phyloP scores from a whole-genome alignment of 2,113 vertebrate genomes.

The Geococcyx californianus region DNA sequence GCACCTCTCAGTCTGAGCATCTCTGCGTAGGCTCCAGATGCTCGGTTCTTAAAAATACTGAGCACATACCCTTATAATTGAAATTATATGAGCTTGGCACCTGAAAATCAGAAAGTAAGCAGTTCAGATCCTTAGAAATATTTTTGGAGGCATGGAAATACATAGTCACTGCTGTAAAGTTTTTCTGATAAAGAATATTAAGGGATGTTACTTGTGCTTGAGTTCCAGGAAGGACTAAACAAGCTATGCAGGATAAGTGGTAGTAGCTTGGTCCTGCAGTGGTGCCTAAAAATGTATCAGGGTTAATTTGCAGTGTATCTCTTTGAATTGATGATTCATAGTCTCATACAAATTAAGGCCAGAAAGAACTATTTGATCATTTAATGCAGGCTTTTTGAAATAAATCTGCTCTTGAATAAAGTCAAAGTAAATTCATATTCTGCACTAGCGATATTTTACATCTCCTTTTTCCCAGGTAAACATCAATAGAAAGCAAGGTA shows the following conservation, averaged over 20 bases:
- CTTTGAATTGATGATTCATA: background rate
- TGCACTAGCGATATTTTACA: background rate
- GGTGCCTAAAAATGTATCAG: background rate
- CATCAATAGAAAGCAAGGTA: background rate
- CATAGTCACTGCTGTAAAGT: background rate
- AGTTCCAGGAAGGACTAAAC: background rate
- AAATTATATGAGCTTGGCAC: background rate
- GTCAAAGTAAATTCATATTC: background rate
- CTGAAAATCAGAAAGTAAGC: background rate
- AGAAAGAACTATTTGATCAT: background rate
- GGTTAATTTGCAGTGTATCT: background rate
- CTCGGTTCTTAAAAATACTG: background rate
- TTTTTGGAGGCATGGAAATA: background rate
- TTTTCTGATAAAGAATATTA: background rate
- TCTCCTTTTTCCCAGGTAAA: background rate
- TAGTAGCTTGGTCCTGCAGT: background rate
- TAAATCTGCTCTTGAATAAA: background rate
- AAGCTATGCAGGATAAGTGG: background rate
- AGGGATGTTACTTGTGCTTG: background rate
- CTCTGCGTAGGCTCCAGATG: background rate
- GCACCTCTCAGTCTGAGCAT: background rate
- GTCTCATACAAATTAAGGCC: background rate
- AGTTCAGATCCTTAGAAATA: background rate
- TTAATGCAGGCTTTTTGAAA: background rate
- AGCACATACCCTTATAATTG: background rate